phyloP scores from a whole-genome alignment of 2,113 vertebrate genomes.

The Anthoscopus minutus region DNA sequence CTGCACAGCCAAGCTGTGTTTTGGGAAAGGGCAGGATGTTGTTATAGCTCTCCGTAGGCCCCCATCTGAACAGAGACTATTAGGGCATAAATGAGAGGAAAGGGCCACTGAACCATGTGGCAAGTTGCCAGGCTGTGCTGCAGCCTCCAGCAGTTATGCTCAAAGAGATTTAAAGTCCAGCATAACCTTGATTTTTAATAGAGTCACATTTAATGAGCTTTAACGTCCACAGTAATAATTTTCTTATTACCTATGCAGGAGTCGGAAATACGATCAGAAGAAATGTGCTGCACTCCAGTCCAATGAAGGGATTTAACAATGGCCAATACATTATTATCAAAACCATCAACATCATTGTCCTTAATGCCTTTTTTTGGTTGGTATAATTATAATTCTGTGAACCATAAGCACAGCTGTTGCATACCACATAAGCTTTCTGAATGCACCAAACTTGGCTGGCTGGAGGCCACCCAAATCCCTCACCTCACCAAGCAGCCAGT shows the following conservation, averaged over 20 bases:
- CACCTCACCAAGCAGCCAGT: not conserved
- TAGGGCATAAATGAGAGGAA: slow-evolving; percentile 29
- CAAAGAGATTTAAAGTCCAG: slow-evolving; percentile 68
- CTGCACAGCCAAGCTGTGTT: not conserved
- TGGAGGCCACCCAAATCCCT: not conserved
- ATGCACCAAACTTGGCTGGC: not conserved
- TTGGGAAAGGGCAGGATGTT: not conserved
- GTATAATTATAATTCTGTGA: slow-evolving; percentile 50
- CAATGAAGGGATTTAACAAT: slow-evolving; percentile 41
- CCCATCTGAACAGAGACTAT: slow-evolving; percentile 13
- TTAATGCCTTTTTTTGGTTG: slow-evolving; percentile 51
- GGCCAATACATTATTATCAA: slow-evolving; percentile 51
- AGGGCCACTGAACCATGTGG: slow-evolving; percentile 47
- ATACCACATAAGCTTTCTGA: not conserved
- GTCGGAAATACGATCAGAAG: slow-evolving; percentile 35
- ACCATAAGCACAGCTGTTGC: not conserved
- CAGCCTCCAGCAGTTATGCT: slow-evolving; percentile 44
- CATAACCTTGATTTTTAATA: slow-evolving; percentile 72
- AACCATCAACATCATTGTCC: slow-evolving; percentile 55
- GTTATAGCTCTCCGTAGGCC: not conserved
- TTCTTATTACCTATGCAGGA: slow-evolving; percentile 63
- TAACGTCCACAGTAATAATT: slow-evolving; percentile 65
- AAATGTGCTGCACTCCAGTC: slow-evolving; percentile 1
- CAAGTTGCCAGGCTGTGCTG: slow-evolving; percentile 50
- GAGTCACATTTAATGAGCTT: slow-evolving; percentile 72